Base-by-base conservation (phyloP, 2,888 invertebrate genomes). In the Pasiphila rectangulata region DNA sequence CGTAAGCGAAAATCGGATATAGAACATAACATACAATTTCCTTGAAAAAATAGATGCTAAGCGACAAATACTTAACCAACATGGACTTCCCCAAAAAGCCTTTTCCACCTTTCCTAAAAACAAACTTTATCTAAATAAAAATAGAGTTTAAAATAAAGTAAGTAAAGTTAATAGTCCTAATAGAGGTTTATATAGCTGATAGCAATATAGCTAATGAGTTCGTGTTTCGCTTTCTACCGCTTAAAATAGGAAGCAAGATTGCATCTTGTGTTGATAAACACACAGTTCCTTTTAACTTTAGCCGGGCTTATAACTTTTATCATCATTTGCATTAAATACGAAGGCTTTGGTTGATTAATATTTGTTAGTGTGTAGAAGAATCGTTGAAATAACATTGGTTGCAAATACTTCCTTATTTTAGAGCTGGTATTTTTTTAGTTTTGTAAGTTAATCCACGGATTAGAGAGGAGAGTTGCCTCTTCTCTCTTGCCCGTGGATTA, bases 161-260 rank as follows among this genome's bases (percentile, higher is more conserved):
- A 2, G 20, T 37, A 12, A 7, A 27, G 13, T 27, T 30, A 36
- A 47, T 35, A 47, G 42, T 51, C 42, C 40, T 57, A 56, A 46
- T 50, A 46, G 47, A 35, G 35, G 34, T 47, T 44, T 57, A 59
- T 60, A 51, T 53, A 50, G 43, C 49, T 57, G 56, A 61, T 61
- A 59, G 59, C 56, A 59, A 61, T 61, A 57, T 52, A 36, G 55
- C 56, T 60, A 61, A 61, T 60, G 59, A 61, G 60, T 57, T 58
- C 53, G 47, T 57, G 56, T 59, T 59, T 59, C 53, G 58, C 56
- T 50, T 51, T 40, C 45, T 44, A 48, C 51, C 51, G 47, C 43
- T 39, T 25, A 47, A 43, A 51, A 56, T 44, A 43, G 54, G 39
- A 49, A 43, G 45, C 39, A 30, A 49, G 54, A 55, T 54, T 48